These are phyloP conservation scores for Eurypyga helias DNA, from an alignment of 2,113 vertebrate species.

Conservation along the genomic window DNA sequence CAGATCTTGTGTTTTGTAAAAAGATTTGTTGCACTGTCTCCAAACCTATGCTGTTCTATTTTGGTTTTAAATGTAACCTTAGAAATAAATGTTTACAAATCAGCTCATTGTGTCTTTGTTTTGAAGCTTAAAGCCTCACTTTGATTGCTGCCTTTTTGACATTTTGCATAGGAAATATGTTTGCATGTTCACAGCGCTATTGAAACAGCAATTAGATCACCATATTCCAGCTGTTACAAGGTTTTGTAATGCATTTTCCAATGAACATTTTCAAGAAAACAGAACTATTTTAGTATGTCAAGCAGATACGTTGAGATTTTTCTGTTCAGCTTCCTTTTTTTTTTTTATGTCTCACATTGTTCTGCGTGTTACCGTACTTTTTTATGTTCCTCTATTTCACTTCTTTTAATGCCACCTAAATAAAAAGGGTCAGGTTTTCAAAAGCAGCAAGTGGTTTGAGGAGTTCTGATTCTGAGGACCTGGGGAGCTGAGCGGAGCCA, in stretches of 20 bases:
- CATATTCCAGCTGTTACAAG: constrained; percentile 81
- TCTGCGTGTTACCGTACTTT: not conserved
- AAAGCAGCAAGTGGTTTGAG: not conserved
- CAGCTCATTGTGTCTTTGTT: constrained; percentile 80
- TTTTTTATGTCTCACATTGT: not conserved
- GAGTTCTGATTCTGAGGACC: not conserved
- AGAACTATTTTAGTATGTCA: constrained; percentile 72
- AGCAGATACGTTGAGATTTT: not conserved
- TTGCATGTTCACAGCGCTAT: constrained; percentile 71
- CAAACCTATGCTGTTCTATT: constrained; percentile 57
- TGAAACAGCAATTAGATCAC: constrained; percentile 81
- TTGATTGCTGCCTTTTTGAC: constrained; percentile 82
- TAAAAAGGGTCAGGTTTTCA: not conserved
- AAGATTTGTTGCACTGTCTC: constrained; percentile 48
- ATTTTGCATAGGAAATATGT: constrained; percentile 81
- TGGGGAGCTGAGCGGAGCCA: not conserved
- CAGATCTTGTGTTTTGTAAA: constrained; percentile 17
- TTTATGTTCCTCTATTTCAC: not conserved
- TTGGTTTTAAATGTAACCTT: constrained; percentile 74
- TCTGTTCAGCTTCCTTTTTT: not conserved
- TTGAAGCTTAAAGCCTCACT: constrained; percentile 77
- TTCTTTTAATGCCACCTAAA: not conserved
- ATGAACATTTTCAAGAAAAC: constrained; percentile 73
- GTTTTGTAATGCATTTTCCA: constrained; percentile 74
- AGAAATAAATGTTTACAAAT: constrained; percentile 81